Evolutionary conservation across 2,888 invertebrate genomes (phyloP).

Genomic region (Mamestra brassicae): DNA sequence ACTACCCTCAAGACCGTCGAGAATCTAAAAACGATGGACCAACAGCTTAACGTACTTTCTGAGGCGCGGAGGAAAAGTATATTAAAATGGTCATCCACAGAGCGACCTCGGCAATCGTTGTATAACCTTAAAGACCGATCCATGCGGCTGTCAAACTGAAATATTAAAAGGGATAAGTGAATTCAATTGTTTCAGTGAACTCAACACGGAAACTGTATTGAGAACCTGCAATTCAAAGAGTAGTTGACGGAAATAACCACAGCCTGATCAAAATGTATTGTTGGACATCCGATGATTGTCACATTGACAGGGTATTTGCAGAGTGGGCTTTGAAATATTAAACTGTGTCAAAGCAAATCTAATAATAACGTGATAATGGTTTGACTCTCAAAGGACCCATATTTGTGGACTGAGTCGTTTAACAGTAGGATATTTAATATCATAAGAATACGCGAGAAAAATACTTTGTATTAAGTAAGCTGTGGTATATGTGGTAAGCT

Average conservation of each 20-base stretch:
- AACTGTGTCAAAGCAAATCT: constrained; percentile 27
- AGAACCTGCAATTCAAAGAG: background rate
- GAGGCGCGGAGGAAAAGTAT: no score
- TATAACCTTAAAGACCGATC: no score
- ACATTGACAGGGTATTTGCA: constrained; percentile 12
- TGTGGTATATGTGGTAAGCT: no score
- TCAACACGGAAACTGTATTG: background rate
- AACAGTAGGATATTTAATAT: background rate
- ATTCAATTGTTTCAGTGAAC: constrained; percentile 8
- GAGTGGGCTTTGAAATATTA: constrained; percentile 48
- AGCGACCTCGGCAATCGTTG: no score
- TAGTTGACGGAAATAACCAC: constrained; percentile 1
- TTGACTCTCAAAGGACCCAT: constrained; percentile 11
- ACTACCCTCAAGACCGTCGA: no score
- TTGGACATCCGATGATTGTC: constrained; percentile 33
- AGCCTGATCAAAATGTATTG: background rate
- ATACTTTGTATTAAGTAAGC: background rate
- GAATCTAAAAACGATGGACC: no score
- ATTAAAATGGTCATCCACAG: no score
- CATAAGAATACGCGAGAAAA: background rate
- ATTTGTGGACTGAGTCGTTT: background rate
- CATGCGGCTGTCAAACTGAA: background rate
- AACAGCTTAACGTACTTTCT: no score
- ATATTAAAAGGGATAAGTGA: background rate
- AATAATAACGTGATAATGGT: constrained; percentile 24